Evolutionary conservation across 2,113 vertebrate genomes (phyloP), one percentile per base, ranked within the genome.

Genomic region (Bos indicus): DNA sequence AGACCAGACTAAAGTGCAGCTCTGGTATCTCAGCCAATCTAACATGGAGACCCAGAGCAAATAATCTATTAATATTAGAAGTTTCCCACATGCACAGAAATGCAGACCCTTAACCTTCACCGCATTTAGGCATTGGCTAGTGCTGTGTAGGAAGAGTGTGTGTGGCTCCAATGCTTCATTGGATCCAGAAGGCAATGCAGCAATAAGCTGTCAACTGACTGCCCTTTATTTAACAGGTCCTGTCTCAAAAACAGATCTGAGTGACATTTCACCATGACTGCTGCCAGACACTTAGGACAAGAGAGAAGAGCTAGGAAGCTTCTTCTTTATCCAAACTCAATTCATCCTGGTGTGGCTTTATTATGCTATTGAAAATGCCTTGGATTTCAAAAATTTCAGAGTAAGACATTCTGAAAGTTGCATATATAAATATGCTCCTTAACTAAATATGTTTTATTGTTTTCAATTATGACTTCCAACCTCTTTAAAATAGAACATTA

Each of bases 401-500:
- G 71, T n/a, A 60, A 56, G 8, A 21, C 19, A 77, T 28, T 89
- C 52, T 91, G 84, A 77, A 96, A 78, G 36, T 51, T 57, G 10
- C 60, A 46, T 33, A 15, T 19, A 64, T 51, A 87, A 81, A 26
- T 57, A 26, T 23, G 8, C 6, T 57, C 57, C 48, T 48, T 30
- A 71, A 21, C 26, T 23, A 78, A 54, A 30, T 17, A 14, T 28
- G 46, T 28, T 67, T 71, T 96, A 56, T 81, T 78, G 36, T 90
- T 95, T 93, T 43, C 52, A 40, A 36, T 67, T 36, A 51, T 8
- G 46, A 67, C 59, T 56, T 80, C n/a, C 52, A 64, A 52, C 5
- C 13, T 74, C 52, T 93, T 96, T 88, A 93, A 97, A 96, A 71
- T 21, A 81, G 87, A 95, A 90, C 56, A 71, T 71, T 71, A 59